These are phyloP conservation scores for Galago senegalensis DNA, from an alignment of 2,797 vertebrate genomes.

Conservation along the genomic window DNA sequence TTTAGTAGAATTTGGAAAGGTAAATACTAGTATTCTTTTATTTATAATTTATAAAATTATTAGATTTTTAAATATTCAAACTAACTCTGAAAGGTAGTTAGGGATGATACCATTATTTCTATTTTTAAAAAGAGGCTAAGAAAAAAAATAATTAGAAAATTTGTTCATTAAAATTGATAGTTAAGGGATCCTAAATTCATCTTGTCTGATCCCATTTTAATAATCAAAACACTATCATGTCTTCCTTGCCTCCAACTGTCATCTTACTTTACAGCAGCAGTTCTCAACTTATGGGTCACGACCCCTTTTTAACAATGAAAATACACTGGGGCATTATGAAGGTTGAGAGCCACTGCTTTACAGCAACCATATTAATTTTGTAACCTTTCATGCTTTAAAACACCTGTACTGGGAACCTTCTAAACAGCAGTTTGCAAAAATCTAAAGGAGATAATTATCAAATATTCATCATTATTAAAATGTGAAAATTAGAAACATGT, in stretches of 20 bases:
- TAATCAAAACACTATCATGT: neutral
- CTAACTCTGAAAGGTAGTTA: neutral
- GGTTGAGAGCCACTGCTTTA: neutral
- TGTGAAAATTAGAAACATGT: neutral
- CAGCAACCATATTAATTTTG: neutral
- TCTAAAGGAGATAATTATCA: slow-evolving; percentile 9
- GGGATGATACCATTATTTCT: neutral
- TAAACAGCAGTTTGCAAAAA: neutral
- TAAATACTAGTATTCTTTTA: neutral
- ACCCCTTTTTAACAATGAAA: no score
- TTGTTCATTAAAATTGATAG: neutral
- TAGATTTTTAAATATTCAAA: slow-evolving; percentile 45
- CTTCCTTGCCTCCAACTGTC: neutral
- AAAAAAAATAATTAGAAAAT: slow-evolving; percentile 6
- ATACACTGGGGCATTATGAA: no score
- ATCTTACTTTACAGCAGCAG: neutral
- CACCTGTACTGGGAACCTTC: neutral
- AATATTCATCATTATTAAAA: neutral
- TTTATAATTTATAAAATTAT: no score
- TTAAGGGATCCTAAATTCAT: neutral
- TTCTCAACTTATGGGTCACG: no score
- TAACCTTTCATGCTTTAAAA: neutral
- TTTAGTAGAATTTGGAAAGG: neutral
- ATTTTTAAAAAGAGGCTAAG: slow-evolving; percentile 36
- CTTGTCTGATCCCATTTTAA: neutral